Evolutionary conservation across 2,113 vertebrate species (phyloP).

Genomic region (Callospermophilus lateralis): DNA sequence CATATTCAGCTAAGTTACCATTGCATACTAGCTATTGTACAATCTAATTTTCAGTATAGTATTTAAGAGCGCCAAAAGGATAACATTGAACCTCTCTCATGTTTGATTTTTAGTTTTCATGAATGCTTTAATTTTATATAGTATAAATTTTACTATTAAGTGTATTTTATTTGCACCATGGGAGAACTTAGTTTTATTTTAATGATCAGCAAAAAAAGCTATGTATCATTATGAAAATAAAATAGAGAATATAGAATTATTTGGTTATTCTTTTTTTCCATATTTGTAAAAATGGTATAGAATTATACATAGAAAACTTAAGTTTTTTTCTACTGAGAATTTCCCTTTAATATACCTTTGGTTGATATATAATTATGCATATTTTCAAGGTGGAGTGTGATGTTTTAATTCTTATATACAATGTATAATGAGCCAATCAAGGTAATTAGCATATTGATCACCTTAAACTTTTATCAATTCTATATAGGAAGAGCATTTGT

Average conservation of each 20-base stretch:
- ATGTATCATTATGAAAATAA: slow-evolving; percentile 53
- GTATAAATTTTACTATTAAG: slow-evolving; percentile 45
- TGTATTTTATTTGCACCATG: slow-evolving; percentile 64
- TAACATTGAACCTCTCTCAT: neutral
- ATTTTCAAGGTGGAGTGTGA: too few relatives aligned
- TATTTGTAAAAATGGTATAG: neutral
- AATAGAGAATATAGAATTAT: neutral
- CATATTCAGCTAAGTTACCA: neutral
- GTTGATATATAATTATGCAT: neutral
- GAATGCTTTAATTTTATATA: slow-evolving; percentile 63
- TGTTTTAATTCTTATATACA: too few relatives aligned
- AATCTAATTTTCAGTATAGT: slow-evolving; percentile 61
- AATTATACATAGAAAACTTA: neutral
- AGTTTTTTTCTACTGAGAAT: neutral
- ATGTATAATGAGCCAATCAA: neutral
- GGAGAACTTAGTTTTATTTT: slow-evolving; percentile 67
- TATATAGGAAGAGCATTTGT: neutral
- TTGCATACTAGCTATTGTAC: neutral
- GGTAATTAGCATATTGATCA: neutral
- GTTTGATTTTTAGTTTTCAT: slow-evolving; percentile 60
- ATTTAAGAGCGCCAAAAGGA: slow-evolving; percentile 39
- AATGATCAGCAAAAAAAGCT: slow-evolving; percentile 59
- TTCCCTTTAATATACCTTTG: neutral
- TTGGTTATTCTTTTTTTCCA: neutral
- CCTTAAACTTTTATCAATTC: neutral